These are phyloP conservation scores for Serinus canaria DNA, from an alignment of 2,113 vertebrate genomes.

Conservation along the genomic window DNA sequence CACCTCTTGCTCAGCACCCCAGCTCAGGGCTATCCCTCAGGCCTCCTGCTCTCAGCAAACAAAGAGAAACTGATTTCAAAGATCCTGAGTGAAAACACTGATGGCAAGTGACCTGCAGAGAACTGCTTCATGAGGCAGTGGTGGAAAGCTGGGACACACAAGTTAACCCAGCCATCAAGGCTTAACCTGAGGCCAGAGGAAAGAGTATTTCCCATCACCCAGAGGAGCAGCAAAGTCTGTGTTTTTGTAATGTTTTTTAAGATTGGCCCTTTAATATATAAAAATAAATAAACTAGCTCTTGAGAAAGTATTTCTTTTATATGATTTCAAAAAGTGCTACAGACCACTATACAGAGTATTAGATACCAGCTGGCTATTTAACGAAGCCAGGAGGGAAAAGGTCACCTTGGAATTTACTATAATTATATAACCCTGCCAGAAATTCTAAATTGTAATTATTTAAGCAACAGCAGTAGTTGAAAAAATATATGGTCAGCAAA, in stretches of 20 bases:
- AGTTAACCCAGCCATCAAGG: neutral
- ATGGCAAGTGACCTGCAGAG: neutral
- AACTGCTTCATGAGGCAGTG: neutral
- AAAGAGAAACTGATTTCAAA: neutral
- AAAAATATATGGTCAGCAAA: slow-evolving; percentile 30
- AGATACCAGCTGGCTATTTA: neutral
- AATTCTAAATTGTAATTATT: slow-evolving; percentile 13
- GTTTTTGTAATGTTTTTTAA: neutral
- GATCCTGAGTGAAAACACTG: neutral
- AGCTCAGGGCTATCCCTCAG: too few relatives aligned
- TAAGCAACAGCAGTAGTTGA: neutral
- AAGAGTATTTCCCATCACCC: neutral
- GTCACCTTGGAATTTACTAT: neutral
- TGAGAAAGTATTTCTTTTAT: neutral
- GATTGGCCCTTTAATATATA: neutral
- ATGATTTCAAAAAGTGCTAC: neutral
- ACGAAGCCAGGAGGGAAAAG: slow-evolving; percentile 7
- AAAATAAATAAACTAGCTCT: neutral
- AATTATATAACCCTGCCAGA: slow-evolving; percentile 17
- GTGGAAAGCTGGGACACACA: neutral
- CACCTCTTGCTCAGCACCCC: neutral
- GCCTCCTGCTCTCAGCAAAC: neutral
- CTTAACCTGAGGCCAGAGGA: neutral
- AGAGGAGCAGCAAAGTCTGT: neutral
- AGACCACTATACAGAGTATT: neutral